A percentile compares a stretch with the other conserved stretches of the same genome.
Evolutionary conservation across 2,797 vertebrate genomes (phyloP).

Genomic region (Macroramphosus scolopax): DNA sequence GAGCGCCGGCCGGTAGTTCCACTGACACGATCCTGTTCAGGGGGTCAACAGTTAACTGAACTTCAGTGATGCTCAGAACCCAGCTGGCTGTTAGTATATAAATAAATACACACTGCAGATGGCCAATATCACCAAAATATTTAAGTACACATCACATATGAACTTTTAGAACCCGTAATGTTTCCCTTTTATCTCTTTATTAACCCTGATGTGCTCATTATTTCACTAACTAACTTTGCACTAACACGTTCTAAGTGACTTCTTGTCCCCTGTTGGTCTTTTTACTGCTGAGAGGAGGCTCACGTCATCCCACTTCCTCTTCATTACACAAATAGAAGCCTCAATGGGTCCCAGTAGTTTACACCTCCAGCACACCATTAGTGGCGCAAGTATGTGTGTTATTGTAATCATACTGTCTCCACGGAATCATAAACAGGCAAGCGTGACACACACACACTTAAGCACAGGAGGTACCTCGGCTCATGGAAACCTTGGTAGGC

Average conservation of each 20-base stretch:
- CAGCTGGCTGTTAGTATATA: too few relatives aligned
- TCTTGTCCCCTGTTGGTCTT: conserved; percentile 10
- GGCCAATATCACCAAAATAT: conserved; percentile 5
- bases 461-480: conserved; percentile 81
- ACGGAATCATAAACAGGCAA: conserved; percentile 5
- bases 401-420: conserved; percentile 33
- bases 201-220: background rate
- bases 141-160: conserved; percentile 9
- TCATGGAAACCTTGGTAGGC: conserved; percentile 95
- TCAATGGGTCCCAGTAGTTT: conserved; percentile 41
- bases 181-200: background rate
- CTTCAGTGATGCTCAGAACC: too few relatives aligned
- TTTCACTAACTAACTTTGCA: too few relatives aligned
- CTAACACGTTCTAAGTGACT: conserved; percentile 7
- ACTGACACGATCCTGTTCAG: conserved; percentile 91
- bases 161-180: too few relatives aligned
- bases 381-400: conserved; percentile 33
- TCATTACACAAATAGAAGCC: conserved; percentile 53
- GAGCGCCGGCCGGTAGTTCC: conserved; percentile 89
- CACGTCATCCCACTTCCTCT: conserved; percentile 49
- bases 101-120: conserved; percentile 23
- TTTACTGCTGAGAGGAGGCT: conserved; percentile 27
- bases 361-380: conserved; percentile 44
- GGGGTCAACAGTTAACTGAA: too few relatives aligned
- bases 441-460: background rate